Conservation (phyloP, 2,888 invertebrate genomes). For the Cataglyphis livida region DNA sequence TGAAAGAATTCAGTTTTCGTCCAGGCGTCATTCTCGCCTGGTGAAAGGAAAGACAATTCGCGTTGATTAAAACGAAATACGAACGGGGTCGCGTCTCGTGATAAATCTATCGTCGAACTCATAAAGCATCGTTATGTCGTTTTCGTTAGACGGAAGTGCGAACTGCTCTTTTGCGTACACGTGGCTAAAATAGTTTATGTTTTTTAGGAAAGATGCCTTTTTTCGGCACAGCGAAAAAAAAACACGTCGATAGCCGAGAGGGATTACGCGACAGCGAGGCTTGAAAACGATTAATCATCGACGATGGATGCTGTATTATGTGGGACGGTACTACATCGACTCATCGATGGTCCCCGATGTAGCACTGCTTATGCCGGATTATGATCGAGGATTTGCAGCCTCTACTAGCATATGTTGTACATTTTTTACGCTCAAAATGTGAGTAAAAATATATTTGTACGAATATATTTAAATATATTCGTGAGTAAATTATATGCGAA, state of each 20-base stretch:
- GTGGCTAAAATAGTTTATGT: neutral
- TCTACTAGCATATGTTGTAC: conserved; percentile 35
- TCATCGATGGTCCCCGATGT: conserved; percentile 63
- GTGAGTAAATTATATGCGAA: neutral
- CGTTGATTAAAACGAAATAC: conserved; percentile 46
- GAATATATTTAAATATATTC: neutral
- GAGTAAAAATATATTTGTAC: neutral
- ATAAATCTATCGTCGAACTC: conserved; percentile 44
- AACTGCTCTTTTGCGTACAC: conserved; percentile 6
- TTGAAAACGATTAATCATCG: conserved; percentile 66
- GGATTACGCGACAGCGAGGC: conserved; percentile 2
- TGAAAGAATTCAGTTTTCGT: neutral
- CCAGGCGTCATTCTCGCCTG: neutral
- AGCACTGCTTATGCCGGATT: conserved; percentile 66
- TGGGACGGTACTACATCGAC: conserved; percentile 56
- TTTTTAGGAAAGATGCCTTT: neutral
- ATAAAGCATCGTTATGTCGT: conserved; percentile 50
- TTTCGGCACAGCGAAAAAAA: conserved; percentile 26
- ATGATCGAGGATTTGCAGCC: conserved; percentile 59
- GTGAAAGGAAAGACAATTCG: conserved; percentile 20
- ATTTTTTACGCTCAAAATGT: neutral
- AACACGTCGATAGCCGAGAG: neutral
- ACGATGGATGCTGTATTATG: conserved; percentile 49
- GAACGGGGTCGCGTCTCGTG: conserved; percentile 8
- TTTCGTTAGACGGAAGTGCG: neutral